Percentiles rank a stretch among this genome's conserved stretches.
phyloP scores from a whole-genome alignment of 1,140 invertebrate species.

The Nasonia vitripennis region DNA sequence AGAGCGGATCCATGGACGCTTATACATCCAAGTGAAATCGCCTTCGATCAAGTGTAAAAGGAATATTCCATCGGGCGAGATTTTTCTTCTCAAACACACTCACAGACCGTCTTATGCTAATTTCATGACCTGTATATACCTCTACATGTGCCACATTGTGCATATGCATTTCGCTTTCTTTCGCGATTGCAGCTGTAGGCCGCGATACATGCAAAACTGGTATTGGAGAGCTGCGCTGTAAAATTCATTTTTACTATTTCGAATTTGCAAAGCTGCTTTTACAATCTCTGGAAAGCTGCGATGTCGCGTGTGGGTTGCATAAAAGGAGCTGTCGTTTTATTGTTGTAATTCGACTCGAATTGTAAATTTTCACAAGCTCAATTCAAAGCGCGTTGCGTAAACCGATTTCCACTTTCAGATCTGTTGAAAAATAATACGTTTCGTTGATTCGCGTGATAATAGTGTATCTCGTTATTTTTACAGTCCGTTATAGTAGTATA shows the following conservation, averaged over 20 bases:
- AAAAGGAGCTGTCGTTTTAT: too few relatives aligned
- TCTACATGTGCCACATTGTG: not conserved
- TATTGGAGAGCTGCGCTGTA: conserved; percentile 3
- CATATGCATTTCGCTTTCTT: not conserved
- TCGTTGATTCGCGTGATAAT: too few relatives aligned
- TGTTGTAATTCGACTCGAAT: too few relatives aligned
- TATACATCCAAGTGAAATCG: conserved; percentile 26
- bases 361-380: too few relatives aligned
- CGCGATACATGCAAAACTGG: conserved; percentile 11
- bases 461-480: too few relatives aligned
- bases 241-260: not conserved
- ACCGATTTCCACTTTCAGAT: too few relatives aligned
- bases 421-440: too few relatives aligned
- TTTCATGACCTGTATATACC: not conserved
- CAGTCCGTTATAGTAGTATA: too few relatives aligned
- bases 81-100: not conserved
- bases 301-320: too few relatives aligned
- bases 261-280: not conserved
- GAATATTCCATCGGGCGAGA: conserved; percentile 17
- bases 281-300: not conserved
- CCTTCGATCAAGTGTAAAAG: not conserved
- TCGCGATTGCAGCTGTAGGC: not conserved
- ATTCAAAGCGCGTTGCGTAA: too few relatives aligned
- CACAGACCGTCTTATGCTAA: conserved; percentile 22
- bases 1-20: not conserved